Percentiles rank a stretch among this genome's conserved stretches.
Conservation (phyloP, 2,888 invertebrate genomes). For the Eupithecia dodoneata region DNA sequence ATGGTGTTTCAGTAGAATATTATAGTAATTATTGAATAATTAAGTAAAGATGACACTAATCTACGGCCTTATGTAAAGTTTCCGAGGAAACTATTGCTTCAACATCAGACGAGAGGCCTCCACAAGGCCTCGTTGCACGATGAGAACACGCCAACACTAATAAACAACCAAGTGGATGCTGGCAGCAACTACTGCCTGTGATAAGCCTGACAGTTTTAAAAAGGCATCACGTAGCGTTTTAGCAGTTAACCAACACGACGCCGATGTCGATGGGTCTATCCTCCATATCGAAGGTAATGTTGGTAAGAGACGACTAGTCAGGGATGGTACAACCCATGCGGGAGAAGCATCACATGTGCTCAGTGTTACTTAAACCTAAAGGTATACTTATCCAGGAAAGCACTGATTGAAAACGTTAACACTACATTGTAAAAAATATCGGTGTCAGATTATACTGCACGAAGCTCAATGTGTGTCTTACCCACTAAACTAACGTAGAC, state of each 20-base stretch:
- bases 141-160: conserved; percentile 12
- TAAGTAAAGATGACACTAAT: conserved; percentile 67
- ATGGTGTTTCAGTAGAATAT: conserved; percentile 83
- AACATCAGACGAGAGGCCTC: conserved; percentile 39
- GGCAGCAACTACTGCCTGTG: conserved; percentile 16
- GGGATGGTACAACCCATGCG: conserved; percentile 37
- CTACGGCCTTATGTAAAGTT: conserved; percentile 76
- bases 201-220: conserved; percentile 2
- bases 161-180: conserved; percentile 6
- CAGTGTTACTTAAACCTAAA: conserved; percentile 59
- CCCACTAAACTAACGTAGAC: conserved; percentile 81
- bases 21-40: conserved; percentile 74
- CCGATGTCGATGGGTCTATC: not conserved
- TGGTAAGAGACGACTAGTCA: not conserved
- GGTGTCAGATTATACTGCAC: conserved; percentile 76
- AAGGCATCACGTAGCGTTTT: conserved; percentile 22
- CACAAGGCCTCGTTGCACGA: conserved; percentile 31
- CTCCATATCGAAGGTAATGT: not conserved
- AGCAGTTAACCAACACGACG: conserved; percentile 6
- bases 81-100: conserved; percentile 49
- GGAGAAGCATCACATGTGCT: conserved; percentile 49
- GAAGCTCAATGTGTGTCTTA: conserved; percentile 82
- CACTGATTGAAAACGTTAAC: conserved; percentile 65
- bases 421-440: conserved; percentile 77
- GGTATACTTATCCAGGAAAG: conserved; percentile 65